Evolutionary conservation across 2,797 vertebrate species (phyloP).

Genomic region (Cryptoblepharus egeriae): DNA sequence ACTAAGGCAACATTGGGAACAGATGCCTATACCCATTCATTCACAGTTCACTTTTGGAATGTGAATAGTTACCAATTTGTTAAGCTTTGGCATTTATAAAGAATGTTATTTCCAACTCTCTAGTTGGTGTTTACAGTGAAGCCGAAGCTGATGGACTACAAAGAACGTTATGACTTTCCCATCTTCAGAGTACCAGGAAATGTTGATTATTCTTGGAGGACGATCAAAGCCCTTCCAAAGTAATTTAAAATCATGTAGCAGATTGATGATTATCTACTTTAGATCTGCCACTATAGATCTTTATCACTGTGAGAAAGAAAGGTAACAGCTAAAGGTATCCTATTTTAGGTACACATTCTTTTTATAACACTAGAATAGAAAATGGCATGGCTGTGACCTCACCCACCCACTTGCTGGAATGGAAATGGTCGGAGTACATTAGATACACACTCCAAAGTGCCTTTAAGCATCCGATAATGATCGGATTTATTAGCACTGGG

Average conservation of each 20-base stretch:
- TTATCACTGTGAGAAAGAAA: not conserved
- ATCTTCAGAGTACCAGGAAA: not conserved
- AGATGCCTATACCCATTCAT: not conserved
- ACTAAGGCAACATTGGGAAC: not conserved
- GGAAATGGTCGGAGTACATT: no score
- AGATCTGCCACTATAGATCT: not conserved
- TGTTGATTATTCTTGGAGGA: not conserved
- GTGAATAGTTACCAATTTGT: not conserved
- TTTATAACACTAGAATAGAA: not conserved
- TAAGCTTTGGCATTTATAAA: not conserved
- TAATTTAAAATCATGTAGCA: not conserved
- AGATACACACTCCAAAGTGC: not conserved
- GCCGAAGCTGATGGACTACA: not conserved
- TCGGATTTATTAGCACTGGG: not conserved
- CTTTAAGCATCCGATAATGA: not conserved
- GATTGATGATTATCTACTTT: not conserved
- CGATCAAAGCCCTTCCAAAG: not conserved
- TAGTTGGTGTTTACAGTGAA: not conserved
- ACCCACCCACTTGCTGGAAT: no score
- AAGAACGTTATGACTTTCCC: not conserved
- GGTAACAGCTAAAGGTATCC: not conserved
- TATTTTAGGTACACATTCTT: not conserved
- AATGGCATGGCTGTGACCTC: not conserved
- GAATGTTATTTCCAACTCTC: not conserved
- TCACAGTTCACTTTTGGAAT: not conserved